A percentile compares a stretch with the other conserved stretches of the same genome.
Conservation (phyloP, 2,888 invertebrate species). For the Mechanitis mazaeus region DNA sequence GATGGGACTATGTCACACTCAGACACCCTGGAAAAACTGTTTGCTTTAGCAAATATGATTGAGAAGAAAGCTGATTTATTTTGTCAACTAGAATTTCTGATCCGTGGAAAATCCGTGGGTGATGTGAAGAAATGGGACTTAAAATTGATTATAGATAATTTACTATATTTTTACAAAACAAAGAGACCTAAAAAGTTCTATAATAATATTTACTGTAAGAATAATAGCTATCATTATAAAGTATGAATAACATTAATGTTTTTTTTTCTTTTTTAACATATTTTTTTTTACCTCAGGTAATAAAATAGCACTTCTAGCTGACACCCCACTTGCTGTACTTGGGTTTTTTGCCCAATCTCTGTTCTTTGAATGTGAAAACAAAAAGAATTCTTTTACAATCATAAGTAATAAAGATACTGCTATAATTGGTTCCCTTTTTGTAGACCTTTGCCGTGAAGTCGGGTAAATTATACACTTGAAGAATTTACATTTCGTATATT, state of each 20-base stretch:
- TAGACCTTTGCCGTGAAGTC: conserved; percentile 17
- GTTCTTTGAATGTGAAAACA: background rate
- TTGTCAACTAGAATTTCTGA: conserved; percentile 21
- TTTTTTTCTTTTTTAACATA: background rate
- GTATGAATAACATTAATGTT: background rate
- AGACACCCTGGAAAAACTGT: conserved; percentile 4
- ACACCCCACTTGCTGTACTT: conserved; percentile 3
- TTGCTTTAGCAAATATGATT: conserved; percentile 11
- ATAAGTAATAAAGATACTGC: conserved; percentile 11
- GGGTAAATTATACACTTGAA: conserved; percentile 14
- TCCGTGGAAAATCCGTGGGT: conserved; percentile 10
- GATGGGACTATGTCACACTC: background rate
- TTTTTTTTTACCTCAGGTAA: background rate
- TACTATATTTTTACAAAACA: conserved; percentile 8
- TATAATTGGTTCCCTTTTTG: conserved; percentile 18
- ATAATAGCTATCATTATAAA: background rate
- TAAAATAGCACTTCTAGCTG: background rate
- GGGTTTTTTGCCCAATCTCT: conserved; percentile 4
- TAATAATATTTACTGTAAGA: background rate
- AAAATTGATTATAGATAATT: conserved; percentile 20
- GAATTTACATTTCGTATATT: background rate
- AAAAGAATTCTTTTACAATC: background rate
- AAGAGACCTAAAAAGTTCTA: background rate
- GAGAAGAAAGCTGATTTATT: conserved; percentile 17
- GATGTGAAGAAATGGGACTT: conserved; percentile 20